Evolutionary conservation across 2,888 invertebrate genomes (phyloP).

Genomic region (Lamellibrachia satsuma): DNA sequence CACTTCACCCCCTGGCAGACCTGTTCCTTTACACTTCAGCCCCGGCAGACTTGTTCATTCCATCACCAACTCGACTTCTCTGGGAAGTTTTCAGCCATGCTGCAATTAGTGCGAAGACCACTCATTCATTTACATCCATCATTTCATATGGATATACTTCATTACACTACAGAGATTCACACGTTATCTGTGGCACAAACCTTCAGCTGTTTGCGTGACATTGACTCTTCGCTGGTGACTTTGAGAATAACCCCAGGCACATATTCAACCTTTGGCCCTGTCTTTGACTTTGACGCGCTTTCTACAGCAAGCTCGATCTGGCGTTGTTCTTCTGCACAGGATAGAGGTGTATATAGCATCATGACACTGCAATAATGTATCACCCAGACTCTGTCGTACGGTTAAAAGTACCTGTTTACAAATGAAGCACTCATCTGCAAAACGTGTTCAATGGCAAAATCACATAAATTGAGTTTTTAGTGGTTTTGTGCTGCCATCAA

Average conservation of each 20-base stretch:
- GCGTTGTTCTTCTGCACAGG: not conserved
- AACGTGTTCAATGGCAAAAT: too few relatives aligned
- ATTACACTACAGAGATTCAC: not conserved
- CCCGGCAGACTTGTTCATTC: too few relatives aligned
- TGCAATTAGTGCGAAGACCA: too few relatives aligned
- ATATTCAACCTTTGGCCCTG: conserved; percentile 44
- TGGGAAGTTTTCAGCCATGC: too few relatives aligned
- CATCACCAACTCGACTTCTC: too few relatives aligned
- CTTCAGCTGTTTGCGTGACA: conserved; percentile 51
- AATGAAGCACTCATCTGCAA: too few relatives aligned
- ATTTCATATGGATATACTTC: too few relatives aligned
- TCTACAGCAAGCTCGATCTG: not conserved
- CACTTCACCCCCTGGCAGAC: too few relatives aligned
- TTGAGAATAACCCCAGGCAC: conserved; percentile 54
- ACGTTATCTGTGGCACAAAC: conserved; percentile 37
- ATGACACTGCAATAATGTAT: not conserved
- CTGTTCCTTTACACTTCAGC: too few relatives aligned
- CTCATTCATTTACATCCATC: too few relatives aligned
- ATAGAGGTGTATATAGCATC: not conserved
- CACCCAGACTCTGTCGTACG: not conserved
- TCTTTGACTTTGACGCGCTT: conserved; percentile 17
- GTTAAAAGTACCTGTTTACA: not conserved
- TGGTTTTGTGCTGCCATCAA: too few relatives aligned
- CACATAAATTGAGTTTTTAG: too few relatives aligned
- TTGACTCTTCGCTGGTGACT: conserved; percentile 46